Conservation (phyloP, 2,113 vertebrate species). For the Poeciliopsis prolifica region DNA sequence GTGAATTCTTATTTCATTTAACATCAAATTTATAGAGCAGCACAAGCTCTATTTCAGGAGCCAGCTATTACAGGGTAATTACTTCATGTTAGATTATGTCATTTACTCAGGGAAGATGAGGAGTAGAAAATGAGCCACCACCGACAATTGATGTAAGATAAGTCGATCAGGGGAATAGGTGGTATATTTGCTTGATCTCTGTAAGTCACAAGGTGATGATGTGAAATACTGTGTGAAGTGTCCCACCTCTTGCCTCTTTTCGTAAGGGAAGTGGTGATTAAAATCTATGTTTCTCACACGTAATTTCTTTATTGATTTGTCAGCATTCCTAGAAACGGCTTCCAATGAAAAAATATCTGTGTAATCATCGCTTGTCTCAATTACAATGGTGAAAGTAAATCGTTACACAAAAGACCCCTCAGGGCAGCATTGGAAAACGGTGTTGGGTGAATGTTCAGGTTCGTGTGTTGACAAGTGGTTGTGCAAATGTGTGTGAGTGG, state of each 20-base stretch:
- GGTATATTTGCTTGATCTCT: conserved; percentile 35
- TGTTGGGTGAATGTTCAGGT: conserved; percentile 24
- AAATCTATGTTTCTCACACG: conserved; percentile 66
- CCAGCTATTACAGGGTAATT: conserved; percentile 62
- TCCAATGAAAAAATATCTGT: conserved; percentile 60
- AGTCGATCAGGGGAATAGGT: conserved; percentile 46
- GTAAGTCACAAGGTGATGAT: conserved; percentile 54
- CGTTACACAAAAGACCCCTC: conserved; percentile 49
- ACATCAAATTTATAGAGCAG: conserved; percentile 49
- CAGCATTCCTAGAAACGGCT: conserved; percentile 64
- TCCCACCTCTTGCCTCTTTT: not conserved
- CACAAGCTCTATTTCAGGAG: conserved; percentile 34
- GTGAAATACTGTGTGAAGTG: conserved; percentile 50
- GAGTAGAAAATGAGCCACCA: conserved; percentile 54
- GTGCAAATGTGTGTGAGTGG: conserved; percentile 4
- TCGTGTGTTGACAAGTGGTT: not conserved
- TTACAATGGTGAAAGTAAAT: conserved; percentile 60
- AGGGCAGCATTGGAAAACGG: conserved; percentile 28
- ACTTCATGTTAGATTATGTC: conserved; percentile 69
- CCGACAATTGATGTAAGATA: conserved; percentile 68
- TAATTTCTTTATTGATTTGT: conserved; percentile 75
- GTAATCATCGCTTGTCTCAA: conserved; percentile 59
- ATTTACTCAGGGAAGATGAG: conserved; percentile 61
- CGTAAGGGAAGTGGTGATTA: conserved; percentile 61
- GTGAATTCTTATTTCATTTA: conserved; percentile 32